Evolutionary conservation across 2,888 invertebrate species (phyloP).

Genomic region (Barypeithes pellucidus): DNA sequence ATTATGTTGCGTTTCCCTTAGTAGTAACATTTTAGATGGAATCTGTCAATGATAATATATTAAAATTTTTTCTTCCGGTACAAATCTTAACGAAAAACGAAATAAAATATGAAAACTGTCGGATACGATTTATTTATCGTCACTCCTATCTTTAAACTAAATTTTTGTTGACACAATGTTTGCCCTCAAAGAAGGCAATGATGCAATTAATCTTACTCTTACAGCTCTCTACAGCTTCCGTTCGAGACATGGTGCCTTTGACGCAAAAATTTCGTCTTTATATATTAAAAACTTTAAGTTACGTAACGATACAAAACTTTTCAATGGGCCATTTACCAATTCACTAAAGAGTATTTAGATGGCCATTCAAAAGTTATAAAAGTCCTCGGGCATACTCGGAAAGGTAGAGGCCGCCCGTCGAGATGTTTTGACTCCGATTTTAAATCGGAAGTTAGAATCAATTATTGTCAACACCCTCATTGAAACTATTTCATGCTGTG

Average conservation of each 20-base stretch:
- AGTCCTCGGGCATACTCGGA: conserved; percentile 46
- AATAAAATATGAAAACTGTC: neutral
- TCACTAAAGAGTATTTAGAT: conserved; percentile 49
- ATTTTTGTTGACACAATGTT: conserved; percentile 29
- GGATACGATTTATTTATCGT: neutral
- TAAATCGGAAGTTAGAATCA: conserved; percentile 63
- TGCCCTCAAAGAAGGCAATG: conserved; percentile 23
- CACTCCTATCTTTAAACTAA: neutral
- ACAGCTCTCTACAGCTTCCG: conserved; percentile 19
- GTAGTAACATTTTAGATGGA: too few species aligned
- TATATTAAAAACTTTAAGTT: conserved; percentile 24
- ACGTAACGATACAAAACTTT: conserved; percentile 40
- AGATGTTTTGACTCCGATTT: conserved; percentile 61
- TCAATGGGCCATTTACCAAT: conserved; percentile 51
- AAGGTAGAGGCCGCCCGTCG: conserved; percentile 59
- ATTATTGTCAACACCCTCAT: conserved; percentile 68
- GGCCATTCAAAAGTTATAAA: conserved; percentile 50
- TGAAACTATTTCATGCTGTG: conserved; percentile 61
- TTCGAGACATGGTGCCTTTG: conserved; percentile 20
- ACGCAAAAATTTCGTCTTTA: conserved; percentile 31
- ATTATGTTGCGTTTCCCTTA: too few species aligned
- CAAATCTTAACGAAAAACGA: neutral
- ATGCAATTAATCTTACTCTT: conserved; percentile 34
- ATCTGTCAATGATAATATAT: too few species aligned
- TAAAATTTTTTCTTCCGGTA: too few species aligned